Base-by-base conservation (phyloP, 23 tunicate genomes). In the Trididemnum nubilum region DNA sequence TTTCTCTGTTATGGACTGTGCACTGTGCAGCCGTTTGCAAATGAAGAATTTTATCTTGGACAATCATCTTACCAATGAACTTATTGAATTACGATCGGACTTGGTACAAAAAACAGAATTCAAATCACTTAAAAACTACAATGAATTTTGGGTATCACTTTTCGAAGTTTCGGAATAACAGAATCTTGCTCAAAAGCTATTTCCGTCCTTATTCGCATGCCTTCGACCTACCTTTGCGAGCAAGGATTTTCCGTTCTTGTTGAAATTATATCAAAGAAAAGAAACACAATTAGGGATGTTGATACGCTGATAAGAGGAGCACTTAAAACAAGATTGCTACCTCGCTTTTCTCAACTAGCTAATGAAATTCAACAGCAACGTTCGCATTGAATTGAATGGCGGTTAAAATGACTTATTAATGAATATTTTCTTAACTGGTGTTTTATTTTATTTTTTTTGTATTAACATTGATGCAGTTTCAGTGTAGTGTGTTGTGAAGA, bases 141-240 rank as follows among this genome's bases (percentile, higher is more conserved):
- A 28, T 40, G 65, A 74, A 49, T 74, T 74, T 74, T 74, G 80
- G 65, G 80, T 74, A 39, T 74, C 65, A 18, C 80, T 74, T 74
- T 23, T 74, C 25, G 63, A 74, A 37, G 32, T 74, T 74, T 26
- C 24, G 24, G 33, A 74, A 74, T 74, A 74, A 24, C 60, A 65
- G 39, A 74, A 74, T 74, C 80, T 38, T 37, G 63, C 80, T 23
- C 69, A 63, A 74, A 74, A 25, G 80, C 80, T 26, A 74, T 37
- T 74, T 40, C 80, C 63, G 27, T 74, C 28, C 35, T 74, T 39
- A 33, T 74, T 39, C 65, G 63, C 61, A 74, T 74, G 65, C 63
- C 80, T 39, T 37, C 80, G 63, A 31, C 75, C 30, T 69, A 74
- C 80, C 33, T 39, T 40, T 74, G 65, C 31, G 65, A 37, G 63